Conservation (phyloP, 2,797 vertebrate species). For the Sebastes nivosus region DNA sequence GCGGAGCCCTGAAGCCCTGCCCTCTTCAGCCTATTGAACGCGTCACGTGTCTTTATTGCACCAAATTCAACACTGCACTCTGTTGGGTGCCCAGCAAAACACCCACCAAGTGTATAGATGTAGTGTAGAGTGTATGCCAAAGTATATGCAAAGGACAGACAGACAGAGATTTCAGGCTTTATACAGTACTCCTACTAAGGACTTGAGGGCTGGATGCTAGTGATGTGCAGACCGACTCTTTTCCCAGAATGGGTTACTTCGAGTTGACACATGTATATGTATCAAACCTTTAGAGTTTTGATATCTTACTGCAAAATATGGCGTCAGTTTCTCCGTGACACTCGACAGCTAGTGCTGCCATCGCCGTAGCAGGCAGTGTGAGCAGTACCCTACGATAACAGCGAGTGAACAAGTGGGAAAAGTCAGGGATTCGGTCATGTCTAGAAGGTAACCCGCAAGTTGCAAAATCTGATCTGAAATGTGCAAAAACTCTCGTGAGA, state of each 20-base stretch:
- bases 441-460: too few relatives aligned
- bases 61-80: not conserved
- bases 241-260: not conserved
- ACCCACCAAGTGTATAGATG: not conserved
- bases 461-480: too few relatives aligned
- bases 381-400: not conserved
- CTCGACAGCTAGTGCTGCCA: not conserved
- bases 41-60: not conserved
- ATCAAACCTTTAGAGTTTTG: not conserved
- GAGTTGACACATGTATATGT: not conserved
- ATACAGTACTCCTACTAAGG: too few relatives aligned
- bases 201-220: too few relatives aligned
- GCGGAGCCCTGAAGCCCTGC: not conserved
- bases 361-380: not conserved
- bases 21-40: not conserved
- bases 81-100: not conserved
- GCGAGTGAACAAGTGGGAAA: not conserved
- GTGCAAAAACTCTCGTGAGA: too few relatives aligned
- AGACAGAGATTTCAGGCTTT: not conserved
- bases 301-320: not conserved
- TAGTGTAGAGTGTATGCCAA: accelerated
- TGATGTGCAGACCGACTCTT: not conserved
- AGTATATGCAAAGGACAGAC: not conserved
- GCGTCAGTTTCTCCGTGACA: not conserved
- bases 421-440: not conserved